Conservation (phyloP, 2,888 invertebrate species). For the Crepidodera aurea region DNA sequence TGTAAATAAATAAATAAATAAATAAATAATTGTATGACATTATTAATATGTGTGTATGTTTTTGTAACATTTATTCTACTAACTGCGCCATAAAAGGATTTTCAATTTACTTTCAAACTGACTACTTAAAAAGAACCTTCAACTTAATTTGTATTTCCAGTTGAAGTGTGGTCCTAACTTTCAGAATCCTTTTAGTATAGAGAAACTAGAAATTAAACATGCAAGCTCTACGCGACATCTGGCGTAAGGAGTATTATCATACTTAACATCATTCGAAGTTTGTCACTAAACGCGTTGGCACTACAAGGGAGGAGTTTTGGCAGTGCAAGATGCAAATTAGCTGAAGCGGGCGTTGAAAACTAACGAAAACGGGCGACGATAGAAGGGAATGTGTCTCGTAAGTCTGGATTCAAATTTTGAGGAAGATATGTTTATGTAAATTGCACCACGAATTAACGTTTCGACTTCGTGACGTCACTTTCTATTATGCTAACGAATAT, state of each 20-base stretch:
- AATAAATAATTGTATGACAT: no score
- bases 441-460: conserved; percentile 45
- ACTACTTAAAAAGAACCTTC: no score
- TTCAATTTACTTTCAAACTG: no score
- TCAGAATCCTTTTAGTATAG: neutral
- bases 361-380: neutral
- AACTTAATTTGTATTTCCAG: no score
- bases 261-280: conserved; percentile 43
- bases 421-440: conserved; percentile 49
- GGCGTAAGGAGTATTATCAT: conserved; percentile 43
- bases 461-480: conserved; percentile 38
- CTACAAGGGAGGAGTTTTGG: conserved; percentile 8
- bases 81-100: no score
- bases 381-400: conserved; percentile 15
- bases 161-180: no score
- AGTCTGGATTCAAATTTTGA: conserved; percentile 38
- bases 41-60: no score
- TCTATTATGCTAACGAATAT: conserved; percentile 46
- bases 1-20: no score
- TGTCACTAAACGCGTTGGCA: conserved; percentile 40
- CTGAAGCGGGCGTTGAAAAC: neutral
- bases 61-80: no score
- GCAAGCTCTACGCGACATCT: conserved; percentile 25
- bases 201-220: conserved; percentile 16
- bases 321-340: conserved; percentile 25